Percentiles rank a stretch among this genome's conserved stretches.
phyloP scores from a whole-genome alignment of 2,797 vertebrate genomes.

The Danionella dracula region DNA sequence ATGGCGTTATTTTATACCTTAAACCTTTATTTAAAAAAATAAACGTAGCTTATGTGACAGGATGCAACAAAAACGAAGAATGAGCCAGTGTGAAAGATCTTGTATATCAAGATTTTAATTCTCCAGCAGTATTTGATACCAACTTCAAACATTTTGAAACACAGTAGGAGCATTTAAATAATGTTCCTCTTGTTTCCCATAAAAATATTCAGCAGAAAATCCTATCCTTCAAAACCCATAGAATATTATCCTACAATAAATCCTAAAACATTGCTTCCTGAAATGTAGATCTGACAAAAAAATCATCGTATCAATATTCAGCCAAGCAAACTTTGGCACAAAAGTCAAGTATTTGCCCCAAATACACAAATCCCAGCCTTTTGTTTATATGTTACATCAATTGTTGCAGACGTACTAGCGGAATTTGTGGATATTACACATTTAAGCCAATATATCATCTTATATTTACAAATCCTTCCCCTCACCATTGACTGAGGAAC shows the following conservation, averaged over 20 bases:
- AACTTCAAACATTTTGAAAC: slow-evolving; percentile 14
- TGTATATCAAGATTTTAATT: slow-evolving; percentile 32
- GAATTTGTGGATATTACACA: not conserved
- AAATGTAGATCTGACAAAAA: slow-evolving; percentile 20
- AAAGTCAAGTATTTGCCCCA: slow-evolving; percentile 22
- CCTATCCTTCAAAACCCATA: slow-evolving; percentile 8
- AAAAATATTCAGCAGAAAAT: slow-evolving; percentile 22
- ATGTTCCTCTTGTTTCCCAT: slow-evolving; percentile 12
- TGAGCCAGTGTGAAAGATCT: not conserved
- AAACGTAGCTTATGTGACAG: too few species aligned
- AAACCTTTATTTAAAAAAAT: too few species aligned
- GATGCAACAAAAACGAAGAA: not conserved
- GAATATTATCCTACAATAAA: slow-evolving; percentile 8
- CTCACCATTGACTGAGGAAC: slow-evolving; percentile 5
- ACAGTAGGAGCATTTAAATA: slow-evolving; percentile 18
- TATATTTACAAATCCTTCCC: slow-evolving; percentile 15
- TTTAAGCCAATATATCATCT: slow-evolving; percentile 18
- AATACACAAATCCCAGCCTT: slow-evolving; percentile 11
- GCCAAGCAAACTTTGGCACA: slow-evolving; percentile 32
- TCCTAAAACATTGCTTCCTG: slow-evolving; percentile 30
- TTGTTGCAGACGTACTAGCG: not conserved
- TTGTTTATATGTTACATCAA: slow-evolving; percentile 23
- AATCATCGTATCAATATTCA: slow-evolving; percentile 28
- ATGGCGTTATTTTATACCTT: too few species aligned
- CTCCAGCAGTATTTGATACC: slow-evolving; percentile 14